Conservation (phyloP, 37 sponge, comb jelly and placozoan genomes). For the Ephydatia muelleri region DNA sequence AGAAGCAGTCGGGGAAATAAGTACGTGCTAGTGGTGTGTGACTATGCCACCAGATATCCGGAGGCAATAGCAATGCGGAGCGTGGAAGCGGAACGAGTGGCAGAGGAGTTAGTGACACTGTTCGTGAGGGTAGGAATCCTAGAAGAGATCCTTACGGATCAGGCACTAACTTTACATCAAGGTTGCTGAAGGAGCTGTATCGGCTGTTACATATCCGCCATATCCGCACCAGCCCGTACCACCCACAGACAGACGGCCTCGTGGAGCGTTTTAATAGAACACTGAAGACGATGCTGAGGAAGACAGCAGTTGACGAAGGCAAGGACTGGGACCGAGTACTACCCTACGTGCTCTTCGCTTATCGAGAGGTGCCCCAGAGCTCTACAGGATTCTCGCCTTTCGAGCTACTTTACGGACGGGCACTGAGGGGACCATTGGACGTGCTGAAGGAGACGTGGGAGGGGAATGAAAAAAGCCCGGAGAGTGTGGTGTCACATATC, state of each 20-base stretch:
- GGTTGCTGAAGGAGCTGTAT: conserved; percentile 8
- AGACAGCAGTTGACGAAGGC: background rate
- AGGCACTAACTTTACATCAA: conserved; percentile 33
- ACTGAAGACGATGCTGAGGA: conserved; percentile 25
- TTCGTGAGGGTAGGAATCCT: conserved; percentile 24
- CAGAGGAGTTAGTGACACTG: conserved; percentile 18
- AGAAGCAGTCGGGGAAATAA: background rate
- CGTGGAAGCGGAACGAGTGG: conserved; percentile 21
- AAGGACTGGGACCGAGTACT: conserved; percentile 21
- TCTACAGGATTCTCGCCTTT: conserved; percentile 45
- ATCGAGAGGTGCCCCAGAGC: conserved; percentile 29
- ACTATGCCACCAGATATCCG: conserved; percentile 9
- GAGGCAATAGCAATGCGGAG: conserved; percentile 14
- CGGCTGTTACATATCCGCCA: conserved; percentile 12
- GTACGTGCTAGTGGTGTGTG: background rate
- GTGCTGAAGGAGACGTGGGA: conserved; percentile 38
- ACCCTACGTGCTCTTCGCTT: conserved; percentile 24
- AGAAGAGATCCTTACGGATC: conserved; percentile 26
- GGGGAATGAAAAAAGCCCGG: background rate
- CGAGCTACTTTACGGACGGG: conserved; percentile 24
- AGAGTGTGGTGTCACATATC: conserved; percentile 20
- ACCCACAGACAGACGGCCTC: conserved; percentile 44
- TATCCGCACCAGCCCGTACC: conserved; percentile 26
- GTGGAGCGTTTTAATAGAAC: conserved; percentile 36
- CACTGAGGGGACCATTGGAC: conserved; percentile 24